Conservation (phyloP, 2,797 vertebrate genomes). For the Lepilemur ruficaudatus region DNA sequence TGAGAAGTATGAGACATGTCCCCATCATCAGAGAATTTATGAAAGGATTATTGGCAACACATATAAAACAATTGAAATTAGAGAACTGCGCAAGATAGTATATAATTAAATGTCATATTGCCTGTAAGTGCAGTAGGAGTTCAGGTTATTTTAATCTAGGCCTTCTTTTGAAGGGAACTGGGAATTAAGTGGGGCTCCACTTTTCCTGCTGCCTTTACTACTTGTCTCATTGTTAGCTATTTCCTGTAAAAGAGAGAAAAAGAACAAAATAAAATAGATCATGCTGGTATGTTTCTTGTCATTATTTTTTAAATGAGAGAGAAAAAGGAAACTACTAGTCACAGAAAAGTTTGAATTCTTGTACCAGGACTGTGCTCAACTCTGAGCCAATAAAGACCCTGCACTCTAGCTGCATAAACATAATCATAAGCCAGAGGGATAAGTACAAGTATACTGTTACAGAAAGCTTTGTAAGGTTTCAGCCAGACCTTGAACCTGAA, state of each 20-base stretch:
- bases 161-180: neutral
- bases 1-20: neutral
- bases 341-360: neutral
- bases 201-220: neutral
- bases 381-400: neutral
- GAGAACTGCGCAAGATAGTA: neutral
- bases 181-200: neutral
- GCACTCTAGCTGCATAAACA: neutral
- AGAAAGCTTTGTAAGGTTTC: neutral
- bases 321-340: neutral
- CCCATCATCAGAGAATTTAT: neutral
- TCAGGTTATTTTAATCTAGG: neutral
- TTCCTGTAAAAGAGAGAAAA: neutral
- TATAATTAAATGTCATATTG: neutral
- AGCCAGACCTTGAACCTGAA: neutral
- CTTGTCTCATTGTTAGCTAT: neutral
- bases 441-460: neutral
- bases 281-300: neutral
- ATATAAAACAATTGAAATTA: neutral
- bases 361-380: neutral
- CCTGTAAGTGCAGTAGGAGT: neutral
- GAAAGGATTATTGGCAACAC: neutral
- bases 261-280: neutral
- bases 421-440: neutral
- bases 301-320: constrained; percentile 32